Evolutionary conservation across 2,888 invertebrate species (phyloP).

Genomic region (Synanthedon formicaeformis): DNA sequence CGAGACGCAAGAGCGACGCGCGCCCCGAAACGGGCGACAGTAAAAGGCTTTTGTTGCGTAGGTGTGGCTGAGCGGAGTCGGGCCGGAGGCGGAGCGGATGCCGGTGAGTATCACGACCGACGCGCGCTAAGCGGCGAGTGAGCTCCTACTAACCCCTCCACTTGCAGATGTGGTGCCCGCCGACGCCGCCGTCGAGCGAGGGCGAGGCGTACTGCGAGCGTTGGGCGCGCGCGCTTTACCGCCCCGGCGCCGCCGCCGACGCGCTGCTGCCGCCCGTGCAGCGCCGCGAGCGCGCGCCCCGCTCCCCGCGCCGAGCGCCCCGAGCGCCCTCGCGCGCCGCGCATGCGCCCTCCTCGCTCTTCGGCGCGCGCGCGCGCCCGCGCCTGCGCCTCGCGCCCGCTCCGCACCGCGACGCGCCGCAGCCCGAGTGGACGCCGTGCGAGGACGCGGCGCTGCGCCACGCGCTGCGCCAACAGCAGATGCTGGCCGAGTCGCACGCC

Average conservation of each 20-base stretch:
- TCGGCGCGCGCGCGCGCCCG: constrained; percentile 70
- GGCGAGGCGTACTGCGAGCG: constrained; percentile 92
- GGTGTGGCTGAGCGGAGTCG: constrained; percentile 83
- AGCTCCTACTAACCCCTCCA: constrained; percentile 1
- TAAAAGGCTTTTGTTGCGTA: constrained; percentile 43
- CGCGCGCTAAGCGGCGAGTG: neutral
- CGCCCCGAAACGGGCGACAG: too few relatives aligned
- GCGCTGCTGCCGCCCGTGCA: constrained; percentile 73
- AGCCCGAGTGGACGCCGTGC: constrained; percentile 93
- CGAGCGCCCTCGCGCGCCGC: constrained; percentile 77
- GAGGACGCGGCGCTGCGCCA: constrained; percentile 92
- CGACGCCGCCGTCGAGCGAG: constrained; percentile 94
- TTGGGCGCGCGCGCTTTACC: constrained; percentile 87
- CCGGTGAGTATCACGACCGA: constrained; percentile 75
- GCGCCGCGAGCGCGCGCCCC: constrained; percentile 74
- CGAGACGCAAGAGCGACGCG: too few relatives aligned
- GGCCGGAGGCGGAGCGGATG: constrained; percentile 74
- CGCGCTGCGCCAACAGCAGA: constrained; percentile 77
- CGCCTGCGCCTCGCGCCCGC: constrained; percentile 73
- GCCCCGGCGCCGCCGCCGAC: constrained; percentile 79
- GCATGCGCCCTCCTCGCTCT: constrained; percentile 78
- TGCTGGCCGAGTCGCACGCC: constrained; percentile 77
- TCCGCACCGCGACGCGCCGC: constrained; percentile 80
- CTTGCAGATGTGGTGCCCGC: constrained; percentile 93
- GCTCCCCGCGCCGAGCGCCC: constrained; percentile 64